Evolutionary conservation across 1,140 invertebrate species (phyloP).

Genomic region (Drosophila mauritiana): DNA sequence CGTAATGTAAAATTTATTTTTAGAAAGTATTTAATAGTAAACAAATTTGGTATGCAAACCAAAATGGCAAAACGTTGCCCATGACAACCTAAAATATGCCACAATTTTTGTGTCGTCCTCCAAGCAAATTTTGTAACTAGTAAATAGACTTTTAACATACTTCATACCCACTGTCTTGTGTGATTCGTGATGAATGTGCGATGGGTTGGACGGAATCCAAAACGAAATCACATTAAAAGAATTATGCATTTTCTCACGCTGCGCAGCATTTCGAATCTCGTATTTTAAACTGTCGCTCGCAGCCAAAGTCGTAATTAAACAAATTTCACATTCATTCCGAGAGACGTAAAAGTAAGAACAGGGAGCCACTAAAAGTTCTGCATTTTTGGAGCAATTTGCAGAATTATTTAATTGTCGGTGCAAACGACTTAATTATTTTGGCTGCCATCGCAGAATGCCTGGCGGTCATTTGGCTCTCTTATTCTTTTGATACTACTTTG

Average conservation of each 20-base stretch:
- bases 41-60: too few species aligned
- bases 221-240: slow-evolving; percentile 47
- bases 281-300: slow-evolving; percentile 82
- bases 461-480: slow-evolving; percentile 16
- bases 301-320: slow-evolving; percentile 81
- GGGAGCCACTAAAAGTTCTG: slow-evolving; percentile 18
- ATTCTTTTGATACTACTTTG: slow-evolving; percentile 6
- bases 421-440: slow-evolving; percentile 84
- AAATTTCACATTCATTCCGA: slow-evolving; percentile 66
- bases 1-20: too few species aligned
- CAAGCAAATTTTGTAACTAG: too few species aligned
- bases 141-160: too few species aligned
- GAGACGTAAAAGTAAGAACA: background rate
- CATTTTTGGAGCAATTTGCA: slow-evolving; percentile 30
- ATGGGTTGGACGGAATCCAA: slow-evolving; percentile 28
- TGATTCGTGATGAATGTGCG: slow-evolving; percentile 61
- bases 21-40: too few species aligned
- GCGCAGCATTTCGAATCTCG: slow-evolving; percentile 57
- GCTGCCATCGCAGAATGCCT: slow-evolving; percentile 64
- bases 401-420: slow-evolving; percentile 83
- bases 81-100: too few species aligned
- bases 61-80: too few species aligned
- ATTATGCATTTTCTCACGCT: slow-evolving; percentile 76
- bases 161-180: slow-evolving; percentile 8
- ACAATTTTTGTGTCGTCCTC: too few species aligned